Evolutionary conservation across 1,140 invertebrate species (phyloP).

Genomic region (Euborellia annulipes): DNA sequence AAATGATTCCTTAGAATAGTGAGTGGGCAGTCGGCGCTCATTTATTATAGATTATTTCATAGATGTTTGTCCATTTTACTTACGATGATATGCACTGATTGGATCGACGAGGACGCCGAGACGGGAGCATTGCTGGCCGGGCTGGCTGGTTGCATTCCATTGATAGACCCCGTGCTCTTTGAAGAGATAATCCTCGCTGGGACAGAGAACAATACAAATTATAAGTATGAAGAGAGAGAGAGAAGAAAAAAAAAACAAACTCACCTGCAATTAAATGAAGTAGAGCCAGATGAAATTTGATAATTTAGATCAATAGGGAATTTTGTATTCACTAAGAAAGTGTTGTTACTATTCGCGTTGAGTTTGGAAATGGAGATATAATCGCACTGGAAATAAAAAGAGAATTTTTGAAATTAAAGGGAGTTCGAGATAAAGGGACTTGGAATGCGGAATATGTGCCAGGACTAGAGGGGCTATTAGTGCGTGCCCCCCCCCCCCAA

Average conservation of each 20-base stretch:
- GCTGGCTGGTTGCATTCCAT: conserved; percentile 31
- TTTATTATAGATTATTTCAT: conserved; percentile 1
- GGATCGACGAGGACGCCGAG: conserved; percentile 28
- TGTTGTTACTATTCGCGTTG: conserved; percentile 20
- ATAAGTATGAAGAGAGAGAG: too few species aligned
- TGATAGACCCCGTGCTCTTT: conserved; percentile 34
- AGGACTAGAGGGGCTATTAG: too few species aligned
- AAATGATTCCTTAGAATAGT: too few species aligned
- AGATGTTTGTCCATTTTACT: conserved; percentile 15
- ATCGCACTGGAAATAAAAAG: conserved; percentile 26
- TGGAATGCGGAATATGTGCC: too few species aligned
- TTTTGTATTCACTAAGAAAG: conserved; percentile 28
- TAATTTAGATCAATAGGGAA: conserved; percentile 20
- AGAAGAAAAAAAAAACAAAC: conserved; percentile 15
- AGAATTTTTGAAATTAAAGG: too few species aligned
- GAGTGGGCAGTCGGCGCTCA: too few species aligned
- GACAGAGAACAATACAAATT: too few species aligned
- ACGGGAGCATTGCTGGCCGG: conserved; percentile 22
- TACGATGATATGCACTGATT: conserved; percentile 33
- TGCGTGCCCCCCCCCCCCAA: too few species aligned
- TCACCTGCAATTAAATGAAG: conserved; percentile 7
- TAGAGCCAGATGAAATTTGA: neutral
- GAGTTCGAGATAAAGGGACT: too few species aligned
- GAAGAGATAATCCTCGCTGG: too few species aligned
- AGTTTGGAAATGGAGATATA: conserved; percentile 23